A percentile compares a stretch with the other conserved stretches of the same genome.
Evolutionary conservation across 2,797 vertebrate species (phyloP).

Genomic region (Neomorphus geoffroyi): DNA sequence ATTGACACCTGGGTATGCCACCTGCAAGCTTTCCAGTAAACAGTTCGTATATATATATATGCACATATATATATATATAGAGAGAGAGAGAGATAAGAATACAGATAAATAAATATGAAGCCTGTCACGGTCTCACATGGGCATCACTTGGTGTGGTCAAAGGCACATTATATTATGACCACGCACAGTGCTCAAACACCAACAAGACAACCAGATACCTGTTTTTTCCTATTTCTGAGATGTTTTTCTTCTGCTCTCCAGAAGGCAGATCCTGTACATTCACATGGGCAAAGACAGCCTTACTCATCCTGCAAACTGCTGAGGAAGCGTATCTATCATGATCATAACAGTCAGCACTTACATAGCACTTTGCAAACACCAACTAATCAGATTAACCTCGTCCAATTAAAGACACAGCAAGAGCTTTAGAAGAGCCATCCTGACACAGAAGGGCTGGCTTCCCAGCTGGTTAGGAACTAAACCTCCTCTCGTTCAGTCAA

Average conservation of each 20-base stretch:
- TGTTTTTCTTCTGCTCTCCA: neutral
- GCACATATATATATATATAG: too few species aligned
- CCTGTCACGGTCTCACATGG: fast-evolving
- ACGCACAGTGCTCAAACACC: neutral
- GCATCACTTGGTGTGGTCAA: neutral
- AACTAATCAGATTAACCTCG: slow-evolving; percentile 31
- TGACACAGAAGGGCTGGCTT: neutral
- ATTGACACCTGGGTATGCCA: fast-evolving
- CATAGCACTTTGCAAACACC: neutral
- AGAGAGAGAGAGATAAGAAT: too few species aligned
- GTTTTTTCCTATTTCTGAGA: neutral
- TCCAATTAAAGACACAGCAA: neutral
- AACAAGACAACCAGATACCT: neutral
- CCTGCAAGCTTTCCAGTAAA: neutral
- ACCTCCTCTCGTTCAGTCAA: neutral
- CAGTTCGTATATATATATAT: neutral
- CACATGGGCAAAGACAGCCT: neutral
- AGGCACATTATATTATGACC: neutral
- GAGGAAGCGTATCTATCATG: neutral
- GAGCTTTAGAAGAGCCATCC: neutral
- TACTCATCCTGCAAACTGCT: slow-evolving; percentile 22
- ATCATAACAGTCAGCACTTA: slow-evolving; percentile 44
- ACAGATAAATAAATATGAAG: too few species aligned
- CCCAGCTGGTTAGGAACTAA: neutral
- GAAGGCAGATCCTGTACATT: neutral